Percentiles rank a stretch among this genome's conserved stretches.
Conservation (phyloP, 2,113 vertebrate genomes). For the Nansenia antarctica region DNA sequence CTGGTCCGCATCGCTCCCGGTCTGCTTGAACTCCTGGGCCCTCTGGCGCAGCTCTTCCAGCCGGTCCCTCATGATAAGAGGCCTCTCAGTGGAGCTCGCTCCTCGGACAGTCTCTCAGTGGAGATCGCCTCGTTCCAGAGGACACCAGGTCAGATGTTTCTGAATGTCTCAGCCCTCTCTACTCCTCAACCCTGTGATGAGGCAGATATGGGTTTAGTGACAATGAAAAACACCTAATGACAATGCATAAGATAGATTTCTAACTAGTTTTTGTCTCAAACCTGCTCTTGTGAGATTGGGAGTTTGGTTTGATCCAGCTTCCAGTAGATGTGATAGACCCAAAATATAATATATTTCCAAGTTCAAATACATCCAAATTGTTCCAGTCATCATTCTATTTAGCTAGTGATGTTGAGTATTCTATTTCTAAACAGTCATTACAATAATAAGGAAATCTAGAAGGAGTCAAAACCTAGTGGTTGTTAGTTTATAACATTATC, state of each 20-base stretch:
- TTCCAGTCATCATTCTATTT: no score
- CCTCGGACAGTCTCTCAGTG: slow-evolving; percentile 7
- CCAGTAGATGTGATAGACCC: no score
- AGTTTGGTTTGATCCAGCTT: no score
- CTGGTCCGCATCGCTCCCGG: slow-evolving; percentile 38
- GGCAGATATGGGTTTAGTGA: neutral
- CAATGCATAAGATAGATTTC: no score
- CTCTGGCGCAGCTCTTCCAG: slow-evolving; percentile 85
- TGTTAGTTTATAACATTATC: neutral
- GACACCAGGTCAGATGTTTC: neutral
- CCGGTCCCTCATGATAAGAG: slow-evolving; percentile 84
- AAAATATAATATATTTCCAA: no score
- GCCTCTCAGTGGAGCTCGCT: neutral
- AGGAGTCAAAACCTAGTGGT: neutral
- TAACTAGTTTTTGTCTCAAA: no score
- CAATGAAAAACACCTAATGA: no score
- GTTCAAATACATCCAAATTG: no score
- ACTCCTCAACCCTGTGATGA: neutral
- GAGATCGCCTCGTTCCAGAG: neutral
- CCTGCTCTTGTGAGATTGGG: no score
- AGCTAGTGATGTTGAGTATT: no score
- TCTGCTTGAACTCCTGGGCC: slow-evolving; percentile 73
- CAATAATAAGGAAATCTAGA: no score
- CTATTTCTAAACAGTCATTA: no score
- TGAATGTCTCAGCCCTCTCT: neutral